Conservation (phyloP, 2,888 invertebrate genomes). For the Rhogogaster chlorosoma region DNA sequence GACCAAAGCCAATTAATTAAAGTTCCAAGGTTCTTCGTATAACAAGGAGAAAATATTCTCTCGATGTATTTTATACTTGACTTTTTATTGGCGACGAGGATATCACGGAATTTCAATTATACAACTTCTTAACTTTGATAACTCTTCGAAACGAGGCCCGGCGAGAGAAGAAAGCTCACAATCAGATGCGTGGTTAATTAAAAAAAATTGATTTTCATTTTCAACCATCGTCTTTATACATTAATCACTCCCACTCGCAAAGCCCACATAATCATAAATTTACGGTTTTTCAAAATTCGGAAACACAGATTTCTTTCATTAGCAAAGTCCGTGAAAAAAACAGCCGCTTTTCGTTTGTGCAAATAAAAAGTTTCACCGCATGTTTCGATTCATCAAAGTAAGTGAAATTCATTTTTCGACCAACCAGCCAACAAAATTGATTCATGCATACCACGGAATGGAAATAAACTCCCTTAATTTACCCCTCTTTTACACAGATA, state of each 20-base stretch:
- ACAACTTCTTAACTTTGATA: neutral
- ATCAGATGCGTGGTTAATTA: slow-evolving; percentile 2
- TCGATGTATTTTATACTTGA: neutral
- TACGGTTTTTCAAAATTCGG: neutral
- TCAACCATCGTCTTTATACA: neutral
- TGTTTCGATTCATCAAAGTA: neutral
- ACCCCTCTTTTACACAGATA: neutral
- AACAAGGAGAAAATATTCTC: neutral
- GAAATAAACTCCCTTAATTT: neutral
- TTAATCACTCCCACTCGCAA: neutral
- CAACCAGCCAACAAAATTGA: neutral
- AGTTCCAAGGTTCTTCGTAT: slow-evolving; percentile 15
- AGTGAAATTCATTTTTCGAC: neutral
- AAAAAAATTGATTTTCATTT: neutral
- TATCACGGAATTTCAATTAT: neutral
- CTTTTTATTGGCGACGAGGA: neutral
- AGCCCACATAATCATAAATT: neutral
- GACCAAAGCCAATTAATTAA: slow-evolving; percentile 15
- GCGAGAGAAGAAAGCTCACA: neutral
- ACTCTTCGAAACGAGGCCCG: neutral
- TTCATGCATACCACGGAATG: neutral
- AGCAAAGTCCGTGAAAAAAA: neutral
- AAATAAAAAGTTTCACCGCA: neutral
- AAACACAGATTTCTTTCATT: neutral
- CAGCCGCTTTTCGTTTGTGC: neutral